Evolutionary conservation across 2,888 invertebrate species (phyloP).

Genomic region (Chrysolina haemoptera): DNA sequence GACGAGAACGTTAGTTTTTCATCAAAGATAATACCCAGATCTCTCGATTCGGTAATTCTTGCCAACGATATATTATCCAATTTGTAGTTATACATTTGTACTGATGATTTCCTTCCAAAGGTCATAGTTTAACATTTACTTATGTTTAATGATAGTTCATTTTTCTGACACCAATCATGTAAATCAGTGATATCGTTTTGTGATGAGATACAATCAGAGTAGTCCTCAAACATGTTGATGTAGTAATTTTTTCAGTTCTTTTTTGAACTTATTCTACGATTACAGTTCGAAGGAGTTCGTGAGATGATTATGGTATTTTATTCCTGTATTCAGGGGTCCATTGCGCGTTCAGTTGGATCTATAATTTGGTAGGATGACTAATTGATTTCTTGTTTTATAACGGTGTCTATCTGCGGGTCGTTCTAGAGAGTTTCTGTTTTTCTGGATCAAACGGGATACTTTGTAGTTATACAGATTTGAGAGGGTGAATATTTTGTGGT

Average conservation of each 20-base stretch:
- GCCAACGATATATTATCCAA: neutral
- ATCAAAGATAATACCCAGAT: too few species aligned
- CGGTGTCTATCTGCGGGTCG: constrained; percentile 5
- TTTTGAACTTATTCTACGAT: constrained; percentile 11
- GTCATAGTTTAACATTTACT: neutral
- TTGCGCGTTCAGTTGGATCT: too few species aligned
- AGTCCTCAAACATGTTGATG: too few species aligned
- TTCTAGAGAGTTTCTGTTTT: constrained; percentile 8
- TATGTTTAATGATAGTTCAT: neutral
- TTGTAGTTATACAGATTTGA: neutral
- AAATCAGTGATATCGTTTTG: too few species aligned
- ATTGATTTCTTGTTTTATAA: constrained; percentile 6
- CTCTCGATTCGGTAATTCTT: neutral
- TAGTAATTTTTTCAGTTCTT: too few species aligned
- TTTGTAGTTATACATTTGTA: neutral
- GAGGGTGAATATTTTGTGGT: too few species aligned
- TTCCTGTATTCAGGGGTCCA: neutral
- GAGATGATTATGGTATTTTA: neutral
- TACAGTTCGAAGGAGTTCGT: neutral
- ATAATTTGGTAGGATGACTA: too few species aligned
- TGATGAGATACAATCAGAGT: neutral
- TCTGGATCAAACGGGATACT: constrained; percentile 8
- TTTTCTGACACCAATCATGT: neutral
- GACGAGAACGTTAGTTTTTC: too few species aligned
- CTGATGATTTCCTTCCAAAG: too few species aligned